Percentiles rank a stretch among this genome's conserved stretches.
Conservation (phyloP, 2,113 vertebrate genomes). For the Chaetodon trifascialis region DNA sequence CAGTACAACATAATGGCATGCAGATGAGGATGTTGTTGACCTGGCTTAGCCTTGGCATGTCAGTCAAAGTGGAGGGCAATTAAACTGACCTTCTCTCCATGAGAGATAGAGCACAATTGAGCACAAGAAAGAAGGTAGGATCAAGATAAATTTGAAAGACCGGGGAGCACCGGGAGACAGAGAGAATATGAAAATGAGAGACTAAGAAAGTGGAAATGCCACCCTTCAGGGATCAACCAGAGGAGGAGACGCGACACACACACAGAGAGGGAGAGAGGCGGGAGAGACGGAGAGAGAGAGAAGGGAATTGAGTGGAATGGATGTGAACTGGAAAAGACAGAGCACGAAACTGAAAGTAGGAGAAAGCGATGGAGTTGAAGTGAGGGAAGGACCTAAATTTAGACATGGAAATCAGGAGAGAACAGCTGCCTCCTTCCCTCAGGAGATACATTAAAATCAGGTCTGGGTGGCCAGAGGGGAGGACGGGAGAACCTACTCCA, state of each 20-base stretch:
- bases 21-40: constrained; percentile 67
- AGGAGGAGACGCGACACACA: constrained; percentile 55
- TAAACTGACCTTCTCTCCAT: constrained; percentile 63
- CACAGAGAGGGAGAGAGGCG: neutral
- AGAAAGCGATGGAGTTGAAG: constrained; percentile 65
- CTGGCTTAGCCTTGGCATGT: constrained; percentile 65
- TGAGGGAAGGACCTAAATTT: constrained; percentile 77
- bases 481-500: constrained; percentile 74
- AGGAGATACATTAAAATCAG: constrained; percentile 84
- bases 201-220: constrained; percentile 73
- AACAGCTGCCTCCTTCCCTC: constrained; percentile 80
- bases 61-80: constrained; percentile 74
- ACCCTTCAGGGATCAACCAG: constrained; percentile 74
- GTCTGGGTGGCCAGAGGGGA: constrained; percentile 76
- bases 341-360: constrained; percentile 70
- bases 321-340: constrained; percentile 68
- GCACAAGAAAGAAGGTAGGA: constrained; percentile 45
- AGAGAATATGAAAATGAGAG: constrained; percentile 75
- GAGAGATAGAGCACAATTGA: constrained; percentile 52
- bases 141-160: constrained; percentile 64
- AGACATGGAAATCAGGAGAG: constrained; percentile 83
- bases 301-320: constrained; percentile 55
- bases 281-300: constrained; percentile 49
- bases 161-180: constrained; percentile 39
- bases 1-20: constrained; percentile 59